phyloP scores from a whole-genome alignment of 2,888 invertebrate genomes.

The Alsophila aescularia region DNA sequence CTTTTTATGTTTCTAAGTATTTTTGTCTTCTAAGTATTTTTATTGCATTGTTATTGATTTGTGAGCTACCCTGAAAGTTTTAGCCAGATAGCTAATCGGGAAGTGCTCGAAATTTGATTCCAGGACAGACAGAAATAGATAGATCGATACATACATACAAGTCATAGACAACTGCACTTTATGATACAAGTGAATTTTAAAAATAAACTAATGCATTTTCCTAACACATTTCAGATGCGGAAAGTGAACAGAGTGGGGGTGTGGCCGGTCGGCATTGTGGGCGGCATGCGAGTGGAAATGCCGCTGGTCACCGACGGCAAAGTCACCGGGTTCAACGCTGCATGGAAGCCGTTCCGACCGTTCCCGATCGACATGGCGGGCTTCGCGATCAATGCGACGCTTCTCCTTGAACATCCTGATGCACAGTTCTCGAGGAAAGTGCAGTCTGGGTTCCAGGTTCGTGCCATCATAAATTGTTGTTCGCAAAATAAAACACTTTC shows the following conservation, averaged over 20 bases:
- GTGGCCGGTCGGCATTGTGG: slow-evolving; percentile 98
- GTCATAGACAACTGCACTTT: no score
- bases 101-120: no score
- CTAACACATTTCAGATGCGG: slow-evolving; percentile 86
- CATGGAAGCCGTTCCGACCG: slow-evolving; percentile 95
- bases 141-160: no score
- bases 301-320: slow-evolving; percentile 88
- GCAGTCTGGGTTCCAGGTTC: slow-evolving; percentile 92
- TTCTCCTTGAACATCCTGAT: slow-evolving; percentile 88
- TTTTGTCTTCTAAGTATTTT: no score
- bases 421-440: slow-evolving; percentile 93
- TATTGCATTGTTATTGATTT: no score
- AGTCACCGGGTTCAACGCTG: slow-evolving; percentile 86
- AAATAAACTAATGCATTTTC: background rate
- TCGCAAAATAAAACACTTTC: no score
- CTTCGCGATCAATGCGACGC: slow-evolving; percentile 93
- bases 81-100: no score
- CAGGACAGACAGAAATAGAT: no score
- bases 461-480: slow-evolving; percentile 20
- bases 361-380: slow-evolving; percentile 99
- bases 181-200: no score
- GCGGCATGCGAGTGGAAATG: slow-evolving; percentile 96
- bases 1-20: no score
- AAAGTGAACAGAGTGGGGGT: slow-evolving; percentile 93
- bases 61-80: no score